A percentile compares a stretch with the other conserved stretches of the same genome.
phyloP scores from a whole-genome alignment of 2,888 invertebrate genomes.

The Temnothorax ravouxi region DNA sequence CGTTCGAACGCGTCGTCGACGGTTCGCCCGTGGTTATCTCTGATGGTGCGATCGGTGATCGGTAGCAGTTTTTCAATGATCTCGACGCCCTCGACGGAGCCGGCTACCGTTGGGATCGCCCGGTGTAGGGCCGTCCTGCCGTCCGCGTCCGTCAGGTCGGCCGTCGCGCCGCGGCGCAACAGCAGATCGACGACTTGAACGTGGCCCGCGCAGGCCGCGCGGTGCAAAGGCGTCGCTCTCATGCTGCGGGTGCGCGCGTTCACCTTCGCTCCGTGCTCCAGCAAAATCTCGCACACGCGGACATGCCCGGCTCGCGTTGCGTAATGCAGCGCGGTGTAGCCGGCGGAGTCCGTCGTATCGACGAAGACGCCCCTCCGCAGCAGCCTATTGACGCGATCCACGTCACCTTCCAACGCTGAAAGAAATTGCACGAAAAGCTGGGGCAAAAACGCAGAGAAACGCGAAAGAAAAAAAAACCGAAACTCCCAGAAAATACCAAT shows the following conservation, averaged over 20 bases:
- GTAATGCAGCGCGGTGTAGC: slow-evolving; percentile 96
- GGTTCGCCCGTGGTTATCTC: slow-evolving; percentile 93
- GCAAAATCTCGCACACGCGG: slow-evolving; percentile 90
- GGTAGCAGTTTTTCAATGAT: slow-evolving; percentile 87
- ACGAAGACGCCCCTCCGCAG: slow-evolving; percentile 88
- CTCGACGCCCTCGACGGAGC: slow-evolving; percentile 88
- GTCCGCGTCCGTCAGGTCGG: slow-evolving; percentile 91
- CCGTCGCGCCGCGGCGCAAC: slow-evolving; percentile 89
- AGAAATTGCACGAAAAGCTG: not conserved
- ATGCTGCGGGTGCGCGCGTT: slow-evolving; percentile 93
- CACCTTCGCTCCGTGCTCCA: slow-evolving; percentile 91
- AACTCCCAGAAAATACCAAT: no score
- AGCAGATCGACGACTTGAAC: slow-evolving; percentile 90
- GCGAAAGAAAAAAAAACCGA: no score
- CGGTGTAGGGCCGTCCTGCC: slow-evolving; percentile 94
- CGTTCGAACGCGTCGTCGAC: slow-evolving; percentile 91
- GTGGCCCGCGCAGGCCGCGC: slow-evolving; percentile 92
- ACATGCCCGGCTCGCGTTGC: slow-evolving; percentile 93
- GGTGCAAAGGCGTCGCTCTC: slow-evolving; percentile 93
- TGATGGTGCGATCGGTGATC: slow-evolving; percentile 88
- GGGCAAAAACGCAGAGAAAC: not conserved
- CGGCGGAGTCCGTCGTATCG: slow-evolving; percentile 91
- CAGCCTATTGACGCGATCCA: slow-evolving; percentile 89
- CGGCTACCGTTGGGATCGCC: slow-evolving; percentile 82
- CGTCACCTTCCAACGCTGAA: slow-evolving; percentile 92